Base-by-base conservation (phyloP, 1,140 invertebrate species). In the Saccostrea echinata region DNA sequence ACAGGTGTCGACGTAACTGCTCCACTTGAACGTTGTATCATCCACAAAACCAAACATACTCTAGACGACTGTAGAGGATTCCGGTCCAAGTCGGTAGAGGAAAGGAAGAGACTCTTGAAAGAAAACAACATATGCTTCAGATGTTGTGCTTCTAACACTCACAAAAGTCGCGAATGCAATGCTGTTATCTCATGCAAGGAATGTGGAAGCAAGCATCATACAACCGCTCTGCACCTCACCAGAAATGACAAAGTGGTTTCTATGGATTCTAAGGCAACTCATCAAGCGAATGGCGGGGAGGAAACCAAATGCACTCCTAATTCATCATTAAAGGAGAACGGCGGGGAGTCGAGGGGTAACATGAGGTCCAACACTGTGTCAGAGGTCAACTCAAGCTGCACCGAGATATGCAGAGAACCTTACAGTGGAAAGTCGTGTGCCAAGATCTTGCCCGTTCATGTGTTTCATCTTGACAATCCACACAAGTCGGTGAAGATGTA, bases 361-460 rank as follows among this genome's bases (percentile, higher is more conserved):
- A 9, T 52, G n/a, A 13, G 43, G 35, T 51, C 61, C 57, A 85
- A 35, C 12, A 52, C 1, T 51, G 27, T 27, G 13, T 16, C 43
- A 43, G 24, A 84, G 18, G 71, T 90, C 21, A 33, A 53, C 11
- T 64, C 89, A 24, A 86, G 57, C 51, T 90, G 86, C 51, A 90
- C 86, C 18, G 64, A 88, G 27, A 61, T 90, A 51, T 88, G 84
- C 27, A 61, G 84, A 83, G 33, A 52, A 13, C 4, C 24, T 18
- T 85, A 71, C 61, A 33, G 16, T 82, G 87, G 86, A 13, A 88
- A 88, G 83, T 90, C 84, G 3, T 90, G 86, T 86, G 84, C 52
- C 27, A 90, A 90, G 86, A 76, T 83, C 21, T 16, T 90, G 24
- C 27, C 85, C 13, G 89, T 86, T 33, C 53, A 84, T n/a, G 84